Evolutionary conservation across 2,797 vertebrate species (phyloP).

Genomic region (Pogoniulus pusillus): DNA sequence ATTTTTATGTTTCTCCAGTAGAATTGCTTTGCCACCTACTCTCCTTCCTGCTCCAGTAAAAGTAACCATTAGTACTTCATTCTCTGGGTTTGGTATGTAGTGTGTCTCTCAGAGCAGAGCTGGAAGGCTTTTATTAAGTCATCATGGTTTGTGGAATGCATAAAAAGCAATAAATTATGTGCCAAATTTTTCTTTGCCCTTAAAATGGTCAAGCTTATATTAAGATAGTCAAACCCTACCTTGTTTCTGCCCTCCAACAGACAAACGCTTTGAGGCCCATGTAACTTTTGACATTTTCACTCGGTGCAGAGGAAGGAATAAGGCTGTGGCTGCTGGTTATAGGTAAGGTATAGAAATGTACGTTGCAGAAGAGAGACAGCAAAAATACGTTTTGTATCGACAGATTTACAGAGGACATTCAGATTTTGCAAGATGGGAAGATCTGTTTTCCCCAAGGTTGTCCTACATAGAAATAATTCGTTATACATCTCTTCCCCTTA

Average conservation of each 20-base stretch:
- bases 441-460: not conserved
- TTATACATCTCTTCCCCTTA: not conserved
- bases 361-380: not conserved
- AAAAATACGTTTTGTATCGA: not conserved
- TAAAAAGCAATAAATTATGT: conserved; percentile 43
- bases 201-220: not conserved
- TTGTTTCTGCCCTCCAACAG: conserved; percentile 14
- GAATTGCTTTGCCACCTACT: not conserved
- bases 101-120: not conserved
- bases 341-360: not conserved
- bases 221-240: not conserved
- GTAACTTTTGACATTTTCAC: conserved; percentile 77
- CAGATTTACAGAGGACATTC: not conserved
- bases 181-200: conserved; percentile 38
- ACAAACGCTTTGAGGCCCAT: conserved; percentile 53
- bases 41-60: not conserved
- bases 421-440: not conserved
- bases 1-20: not conserved
- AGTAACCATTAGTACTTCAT: not conserved
- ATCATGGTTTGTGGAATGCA: not conserved
- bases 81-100: not conserved
- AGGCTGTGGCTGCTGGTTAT: not conserved
- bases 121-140: not conserved
- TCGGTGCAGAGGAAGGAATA: conserved; percentile 42
- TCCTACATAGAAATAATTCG: not conserved